phyloP scores from a whole-genome alignment of 2,888 invertebrate species.

The Onthophagus sagittarius region DNA sequence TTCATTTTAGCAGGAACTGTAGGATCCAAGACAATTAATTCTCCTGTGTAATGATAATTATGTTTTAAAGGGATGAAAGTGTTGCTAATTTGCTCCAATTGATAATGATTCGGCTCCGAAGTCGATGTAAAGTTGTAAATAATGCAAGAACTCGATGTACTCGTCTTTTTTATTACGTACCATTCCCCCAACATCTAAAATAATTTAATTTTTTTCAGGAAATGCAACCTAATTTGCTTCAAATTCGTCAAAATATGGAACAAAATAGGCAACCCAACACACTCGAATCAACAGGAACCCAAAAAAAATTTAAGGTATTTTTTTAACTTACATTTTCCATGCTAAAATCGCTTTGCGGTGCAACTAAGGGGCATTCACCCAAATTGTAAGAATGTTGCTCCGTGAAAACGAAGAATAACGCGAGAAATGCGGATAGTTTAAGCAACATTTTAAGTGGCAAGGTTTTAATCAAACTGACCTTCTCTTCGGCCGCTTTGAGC shows the following conservation, averaged over 20 bases:
- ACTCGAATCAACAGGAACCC: not conserved
- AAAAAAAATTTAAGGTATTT: not conserved
- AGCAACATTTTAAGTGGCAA: not conserved
- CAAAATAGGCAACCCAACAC: no score
- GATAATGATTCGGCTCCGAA: constrained; percentile 65
- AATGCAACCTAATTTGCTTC: no score
- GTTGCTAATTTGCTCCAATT: constrained; percentile 69
- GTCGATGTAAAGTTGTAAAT: constrained; percentile 72
- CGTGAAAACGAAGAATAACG: constrained; percentile 5
- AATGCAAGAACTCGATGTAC: constrained; percentile 75
- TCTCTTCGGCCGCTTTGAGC: not conserved
- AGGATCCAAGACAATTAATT: constrained; percentile 60
- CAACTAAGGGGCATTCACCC: constrained; percentile 69
- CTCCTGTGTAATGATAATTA: constrained; percentile 74
- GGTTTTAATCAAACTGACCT: not conserved
- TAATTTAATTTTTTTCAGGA: not conserved
- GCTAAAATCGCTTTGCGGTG: constrained; percentile 68
- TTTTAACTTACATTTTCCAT: constrained; percentile 63
- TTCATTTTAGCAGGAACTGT: constrained; percentile 68
- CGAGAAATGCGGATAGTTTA: not conserved
- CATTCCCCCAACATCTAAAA: constrained; percentile 72
- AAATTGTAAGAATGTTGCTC: constrained; percentile 66
- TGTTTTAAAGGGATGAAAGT: constrained; percentile 68
- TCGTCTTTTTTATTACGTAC: constrained; percentile 80
- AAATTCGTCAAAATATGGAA: no score